These are phyloP conservation scores for Melanostoma scalare DNA, from an alignment of 2,888 invertebrate species.

Conservation along the genomic window DNA sequence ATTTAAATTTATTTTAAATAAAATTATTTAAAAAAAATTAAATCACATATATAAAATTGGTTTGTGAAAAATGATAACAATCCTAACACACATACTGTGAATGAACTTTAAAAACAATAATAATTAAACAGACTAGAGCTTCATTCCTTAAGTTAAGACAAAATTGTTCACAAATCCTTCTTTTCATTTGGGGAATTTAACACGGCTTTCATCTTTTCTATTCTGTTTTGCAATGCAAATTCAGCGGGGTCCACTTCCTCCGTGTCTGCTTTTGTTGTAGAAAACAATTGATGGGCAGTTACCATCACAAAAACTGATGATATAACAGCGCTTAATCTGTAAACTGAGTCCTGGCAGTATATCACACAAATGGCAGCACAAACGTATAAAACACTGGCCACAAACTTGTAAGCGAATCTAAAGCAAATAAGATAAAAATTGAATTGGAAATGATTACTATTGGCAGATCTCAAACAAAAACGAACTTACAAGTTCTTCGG, in stretches of 20 bases:
- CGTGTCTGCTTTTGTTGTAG: conserved; percentile 32
- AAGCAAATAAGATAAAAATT: conserved; percentile 36
- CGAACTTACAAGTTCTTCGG: conserved; percentile 86
- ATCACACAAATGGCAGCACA: conserved; percentile 84
- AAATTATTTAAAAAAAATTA: too few relatives aligned
- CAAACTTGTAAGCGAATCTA: conserved; percentile 73
- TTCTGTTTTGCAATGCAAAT: conserved; percentile 50
- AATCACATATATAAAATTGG: too few relatives aligned
- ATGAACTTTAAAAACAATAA: background rate
- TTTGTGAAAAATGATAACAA: conserved; percentile 5
- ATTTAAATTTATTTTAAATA: too few relatives aligned
- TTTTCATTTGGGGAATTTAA: conserved; percentile 38
- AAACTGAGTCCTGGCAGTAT: conserved; percentile 85
- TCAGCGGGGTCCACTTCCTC: conserved; percentile 38
- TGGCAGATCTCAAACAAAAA: conserved; percentile 1
- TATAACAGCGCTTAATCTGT: conserved; percentile 85
- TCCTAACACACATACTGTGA: background rate
- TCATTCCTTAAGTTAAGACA: conserved; percentile 3
- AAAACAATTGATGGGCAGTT: conserved; percentile 84
- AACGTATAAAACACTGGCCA: conserved; percentile 82
- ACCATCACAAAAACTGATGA: conserved; percentile 84
- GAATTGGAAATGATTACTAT: conserved; percentile 9
- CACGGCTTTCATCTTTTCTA: conserved; percentile 70
- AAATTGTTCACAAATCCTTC: conserved; percentile 29
- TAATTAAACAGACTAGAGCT: conserved; percentile 16